A percentile compares a stretch with the other conserved stretches of the same genome.
Evolutionary conservation across 2,113 vertebrate genomes (phyloP).

Genomic region (Aviceda subcristata): DNA sequence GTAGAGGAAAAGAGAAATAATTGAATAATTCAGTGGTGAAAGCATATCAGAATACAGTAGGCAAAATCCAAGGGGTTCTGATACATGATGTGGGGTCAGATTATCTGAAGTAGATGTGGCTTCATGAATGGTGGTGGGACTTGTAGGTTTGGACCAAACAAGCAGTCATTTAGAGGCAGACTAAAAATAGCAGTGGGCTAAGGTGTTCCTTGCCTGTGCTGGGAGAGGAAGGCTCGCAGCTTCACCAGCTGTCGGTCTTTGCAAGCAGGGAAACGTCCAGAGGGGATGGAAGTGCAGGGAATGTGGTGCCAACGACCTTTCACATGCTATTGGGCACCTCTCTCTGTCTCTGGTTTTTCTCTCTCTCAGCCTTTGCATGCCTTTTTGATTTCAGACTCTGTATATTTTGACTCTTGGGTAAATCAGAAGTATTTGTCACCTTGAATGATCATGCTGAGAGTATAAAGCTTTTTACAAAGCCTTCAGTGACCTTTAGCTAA

Average conservation of each 20-base stretch:
- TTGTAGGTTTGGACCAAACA: not conserved
- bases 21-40: not conserved
- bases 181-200: not conserved
- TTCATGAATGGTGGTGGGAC: not conserved
- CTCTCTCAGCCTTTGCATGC: not conserved
- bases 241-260: not conserved
- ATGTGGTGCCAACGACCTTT: not conserved
- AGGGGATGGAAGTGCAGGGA: not conserved
- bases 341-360: not conserved
- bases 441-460: constrained; percentile 14
- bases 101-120: not conserved
- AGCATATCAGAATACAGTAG: not conserved
- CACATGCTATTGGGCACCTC: not conserved
- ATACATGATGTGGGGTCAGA: rapidly evolving
- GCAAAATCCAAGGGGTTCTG: not conserved
- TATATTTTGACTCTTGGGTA: not conserved
- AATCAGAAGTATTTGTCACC: constrained; percentile 23
- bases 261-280: not conserved
- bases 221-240: not conserved
- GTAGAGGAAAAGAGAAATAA: not conserved
- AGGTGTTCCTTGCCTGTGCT: not conserved
- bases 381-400: constrained; percentile 19
- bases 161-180: not conserved
- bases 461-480: constrained; percentile 24
- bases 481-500: constrained; percentile 48